Evolutionary conservation across 2,113 vertebrate genomes (phyloP), one percentile per base, ranked within the genome.

Genomic region (Alces alces): DNA sequence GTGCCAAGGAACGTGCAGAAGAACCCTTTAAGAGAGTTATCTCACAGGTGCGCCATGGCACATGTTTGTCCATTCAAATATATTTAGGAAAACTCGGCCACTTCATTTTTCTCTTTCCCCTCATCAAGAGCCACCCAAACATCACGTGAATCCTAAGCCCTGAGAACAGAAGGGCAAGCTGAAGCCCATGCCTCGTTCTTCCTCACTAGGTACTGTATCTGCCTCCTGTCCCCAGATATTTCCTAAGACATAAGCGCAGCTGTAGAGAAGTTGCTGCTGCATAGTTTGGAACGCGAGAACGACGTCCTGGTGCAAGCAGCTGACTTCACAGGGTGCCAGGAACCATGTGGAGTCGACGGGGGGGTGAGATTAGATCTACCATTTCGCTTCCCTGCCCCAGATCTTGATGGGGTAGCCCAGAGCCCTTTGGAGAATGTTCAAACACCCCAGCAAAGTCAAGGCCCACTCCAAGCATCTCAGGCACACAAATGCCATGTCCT

Each of bases 261-360:
- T 0, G 2, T 2, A 33, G 45, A 23, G 66, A n/a, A 21, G 50
- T 84, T 36, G 2, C 73, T 14, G 39, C 55, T 36, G 27, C 14
- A 21, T 1, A 13, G 52, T 73, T n/a, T 7, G 21, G 30, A 39
- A 79, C 2, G 1, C 1, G 0, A 50, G 54, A 57, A 12, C n/a
- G 16, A 12, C 5, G 0, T 58, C 86, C 45, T 27, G 27, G 17
- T 5, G 17, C 2, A 5, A 57, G 60, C 47, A 52, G 36, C n/a
- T 45, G n/a, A 16, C 43, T 4, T 54, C 57, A 47, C 36, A 25
- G 0, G 0, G 54, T n/a, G 86, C 52, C 19, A 10, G 86, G 58
- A 43, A 47, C 45, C 5, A 30, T 0, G 30, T 64, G 27, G 0
- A 0, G 7, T 16, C 12, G 0, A 2, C 25, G 4, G 1, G n/a